Conservation (phyloP, 1,140 invertebrate species). For the Delia radicum region DNA sequence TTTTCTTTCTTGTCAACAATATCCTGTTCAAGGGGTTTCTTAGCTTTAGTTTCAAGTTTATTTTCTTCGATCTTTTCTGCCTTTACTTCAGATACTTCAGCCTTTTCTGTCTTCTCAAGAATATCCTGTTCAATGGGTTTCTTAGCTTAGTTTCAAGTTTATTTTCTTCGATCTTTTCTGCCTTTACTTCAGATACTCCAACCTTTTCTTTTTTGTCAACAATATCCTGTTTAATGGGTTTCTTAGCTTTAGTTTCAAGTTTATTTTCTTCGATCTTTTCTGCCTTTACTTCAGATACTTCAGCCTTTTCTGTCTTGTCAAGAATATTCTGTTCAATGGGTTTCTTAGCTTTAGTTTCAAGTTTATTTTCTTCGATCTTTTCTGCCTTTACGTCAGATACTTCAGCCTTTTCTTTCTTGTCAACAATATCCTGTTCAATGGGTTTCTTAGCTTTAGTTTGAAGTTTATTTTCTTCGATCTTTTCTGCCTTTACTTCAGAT, state of each 20-base stretch:
- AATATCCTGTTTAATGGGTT: background rate
- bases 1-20: conserved; percentile 15
- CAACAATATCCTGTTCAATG: background rate
- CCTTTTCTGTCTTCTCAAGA: background rate
- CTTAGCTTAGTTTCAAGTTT: background rate
- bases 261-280: conserved; percentile 24
- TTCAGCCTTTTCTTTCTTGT: background rate
- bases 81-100: conserved; percentile 30
- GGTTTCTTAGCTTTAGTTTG: background rate
- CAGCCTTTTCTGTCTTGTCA: conserved; percentile 13
- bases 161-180: conserved; percentile 26
- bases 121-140: conserved; percentile 6
- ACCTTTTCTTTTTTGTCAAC: background rate
- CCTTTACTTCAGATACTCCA: conserved; percentile 30
- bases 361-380: background rate
- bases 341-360: background rate
- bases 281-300: conserved; percentile 20
- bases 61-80: conserved; percentile 26
- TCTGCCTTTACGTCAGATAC: background rate
- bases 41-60: conserved; percentile 23
- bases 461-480: background rate
- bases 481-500: background rate
- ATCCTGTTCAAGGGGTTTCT: conserved; percentile 10
- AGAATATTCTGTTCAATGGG: background rate
- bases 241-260: conserved; percentile 5